These are phyloP conservation scores for Orchesella cincta DNA, from an alignment of 1,140 invertebrate genomes.

Conservation along the genomic window DNA sequence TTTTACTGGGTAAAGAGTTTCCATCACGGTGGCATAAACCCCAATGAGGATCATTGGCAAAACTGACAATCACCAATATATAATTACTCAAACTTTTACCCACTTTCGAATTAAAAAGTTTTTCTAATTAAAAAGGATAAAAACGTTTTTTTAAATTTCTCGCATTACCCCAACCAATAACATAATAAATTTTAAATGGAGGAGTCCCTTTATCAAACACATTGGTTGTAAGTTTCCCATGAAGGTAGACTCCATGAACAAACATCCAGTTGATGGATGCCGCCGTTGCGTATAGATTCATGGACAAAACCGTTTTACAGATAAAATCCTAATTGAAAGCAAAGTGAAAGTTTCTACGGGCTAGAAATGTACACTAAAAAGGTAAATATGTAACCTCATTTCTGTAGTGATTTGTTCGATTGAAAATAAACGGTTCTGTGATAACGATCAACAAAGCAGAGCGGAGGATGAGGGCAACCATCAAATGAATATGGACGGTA, in stretches of 20 bases:
- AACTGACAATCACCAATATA: too few species aligned
- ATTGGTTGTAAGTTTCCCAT: slow-evolving; percentile 59
- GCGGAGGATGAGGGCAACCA: slow-evolving; percentile 58
- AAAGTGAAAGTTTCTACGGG: neutral
- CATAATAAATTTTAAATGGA: slow-evolving; percentile 58
- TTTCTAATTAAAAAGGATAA: too few species aligned
- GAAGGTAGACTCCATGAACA: slow-evolving; percentile 61
- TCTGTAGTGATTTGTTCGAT: slow-evolving; percentile 47
- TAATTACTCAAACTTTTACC: too few species aligned
- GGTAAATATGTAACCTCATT: slow-evolving; percentile 45
- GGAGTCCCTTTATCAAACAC: slow-evolving; percentile 59
- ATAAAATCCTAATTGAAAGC: slow-evolving; percentile 60
- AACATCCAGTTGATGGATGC: slow-evolving; percentile 65
- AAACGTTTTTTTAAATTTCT: too few species aligned
- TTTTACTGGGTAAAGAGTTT: slow-evolving; percentile 50
- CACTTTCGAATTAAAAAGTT: too few species aligned
- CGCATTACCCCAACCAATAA: slow-evolving; percentile 62
- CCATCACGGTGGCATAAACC: slow-evolving; percentile 56
- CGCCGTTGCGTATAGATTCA: slow-evolving; percentile 59
- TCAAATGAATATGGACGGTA: slow-evolving; percentile 60
- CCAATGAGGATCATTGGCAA: slow-evolving; percentile 56
- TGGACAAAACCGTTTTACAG: slow-evolving; percentile 57
- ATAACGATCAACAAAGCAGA: slow-evolving; percentile 59
- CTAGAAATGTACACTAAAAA: neutral
- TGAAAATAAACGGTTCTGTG: slow-evolving; percentile 51